phyloP scores from a whole-genome alignment of 1,140 invertebrate genomes.

The Nylanderia fulva region DNA sequence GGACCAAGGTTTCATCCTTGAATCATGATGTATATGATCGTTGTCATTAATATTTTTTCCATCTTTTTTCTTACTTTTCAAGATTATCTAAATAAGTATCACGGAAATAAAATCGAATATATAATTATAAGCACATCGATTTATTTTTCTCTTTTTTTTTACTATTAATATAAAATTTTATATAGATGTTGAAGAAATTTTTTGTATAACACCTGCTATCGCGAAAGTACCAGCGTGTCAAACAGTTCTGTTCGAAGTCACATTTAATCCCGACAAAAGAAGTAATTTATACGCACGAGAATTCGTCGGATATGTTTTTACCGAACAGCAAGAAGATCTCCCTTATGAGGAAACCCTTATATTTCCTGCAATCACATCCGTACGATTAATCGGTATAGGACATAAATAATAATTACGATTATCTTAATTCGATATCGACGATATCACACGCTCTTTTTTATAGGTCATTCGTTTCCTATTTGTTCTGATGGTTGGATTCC shows the following conservation, averaged over 20 bases:
- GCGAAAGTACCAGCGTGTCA: conserved; percentile 52
- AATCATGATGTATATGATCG: neutral
- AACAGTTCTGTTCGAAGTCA: conserved; percentile 76
- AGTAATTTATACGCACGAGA: conserved; percentile 68
- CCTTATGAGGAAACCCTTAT: neutral
- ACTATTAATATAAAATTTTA: neutral
- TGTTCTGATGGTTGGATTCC: conserved; percentile 65
- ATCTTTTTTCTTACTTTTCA: neutral
- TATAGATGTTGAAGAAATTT: conserved; percentile 70
- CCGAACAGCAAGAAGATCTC: neutral
- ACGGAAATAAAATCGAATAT: neutral
- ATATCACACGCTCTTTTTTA: neutral
- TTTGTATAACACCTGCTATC: conserved; percentile 68
- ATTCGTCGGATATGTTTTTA: conserved; percentile 65
- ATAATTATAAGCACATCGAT: neutral
- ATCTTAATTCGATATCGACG: neutral
- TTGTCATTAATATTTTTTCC: neutral
- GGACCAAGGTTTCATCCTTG: conserved; percentile 71
- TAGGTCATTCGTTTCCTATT: conserved; percentile 75
- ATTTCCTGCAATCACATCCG: conserved; percentile 65
- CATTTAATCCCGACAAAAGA: conserved; percentile 70
- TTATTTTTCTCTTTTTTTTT: neutral
- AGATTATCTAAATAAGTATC: neutral
- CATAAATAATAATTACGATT: neutral
- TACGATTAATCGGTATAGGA: conserved; percentile 77